phyloP scores from a whole-genome alignment of 2,797 vertebrate species.

The Chanos chanos region DNA sequence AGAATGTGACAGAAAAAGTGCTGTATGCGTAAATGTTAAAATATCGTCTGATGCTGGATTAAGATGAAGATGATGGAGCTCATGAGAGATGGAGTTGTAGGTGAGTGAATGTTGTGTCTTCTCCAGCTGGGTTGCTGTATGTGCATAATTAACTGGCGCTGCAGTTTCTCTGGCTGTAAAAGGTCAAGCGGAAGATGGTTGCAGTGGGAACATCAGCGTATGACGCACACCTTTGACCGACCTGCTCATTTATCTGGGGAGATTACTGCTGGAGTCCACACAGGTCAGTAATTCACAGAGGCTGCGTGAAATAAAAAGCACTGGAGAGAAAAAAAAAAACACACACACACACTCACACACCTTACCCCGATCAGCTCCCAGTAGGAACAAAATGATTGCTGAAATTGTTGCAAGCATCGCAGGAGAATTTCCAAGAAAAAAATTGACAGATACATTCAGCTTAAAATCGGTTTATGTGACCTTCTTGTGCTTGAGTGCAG shows the following conservation, averaged over 20 bases:
- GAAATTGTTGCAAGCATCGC: too few relatives aligned
- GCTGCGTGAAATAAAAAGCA: slow-evolving; percentile 1
- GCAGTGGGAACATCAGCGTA: slow-evolving; percentile 15
- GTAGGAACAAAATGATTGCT: too few relatives aligned
- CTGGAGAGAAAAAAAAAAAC: not conserved
- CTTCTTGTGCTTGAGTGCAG: too few relatives aligned
- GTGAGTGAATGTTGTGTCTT: not conserved
- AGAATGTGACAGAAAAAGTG: too few relatives aligned
- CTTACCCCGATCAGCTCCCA: not conserved
- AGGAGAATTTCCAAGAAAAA: too few relatives aligned
- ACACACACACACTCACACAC: too few relatives aligned
- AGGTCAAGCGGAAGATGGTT: slow-evolving; percentile 47
- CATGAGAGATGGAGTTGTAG: too few relatives aligned
- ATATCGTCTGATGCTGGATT: too few relatives aligned
- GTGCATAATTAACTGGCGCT: slow-evolving; percentile 48
- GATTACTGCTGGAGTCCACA: slow-evolving; percentile 42
- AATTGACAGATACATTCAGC: too few relatives aligned
- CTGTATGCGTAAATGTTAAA: too few relatives aligned
- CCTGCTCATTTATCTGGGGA: slow-evolving; percentile 12
- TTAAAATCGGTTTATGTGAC: too few relatives aligned
- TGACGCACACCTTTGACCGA: slow-evolving; percentile 33
- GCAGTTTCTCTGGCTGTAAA: slow-evolving; percentile 20
- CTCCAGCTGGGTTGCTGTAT: slow-evolving; percentile 20
- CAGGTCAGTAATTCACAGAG: slow-evolving; percentile 30
- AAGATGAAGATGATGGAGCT: too few relatives aligned